Evolutionary conservation across 64 coral and sea anemone species (phyloP).

Genomic region (Stichodactyla mertensii): DNA sequence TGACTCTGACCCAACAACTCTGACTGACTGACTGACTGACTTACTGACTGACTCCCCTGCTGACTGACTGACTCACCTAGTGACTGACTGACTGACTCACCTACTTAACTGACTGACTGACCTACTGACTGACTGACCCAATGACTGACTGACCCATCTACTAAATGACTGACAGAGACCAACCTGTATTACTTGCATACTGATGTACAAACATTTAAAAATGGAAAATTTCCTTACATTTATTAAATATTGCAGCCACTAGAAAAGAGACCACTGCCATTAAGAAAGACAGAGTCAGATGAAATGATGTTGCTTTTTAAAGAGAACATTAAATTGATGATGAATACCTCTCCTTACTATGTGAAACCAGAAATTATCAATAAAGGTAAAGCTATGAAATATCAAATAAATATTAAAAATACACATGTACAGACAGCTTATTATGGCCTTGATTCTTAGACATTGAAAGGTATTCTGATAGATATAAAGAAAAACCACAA

Average conservation of each 20-base stretch:
- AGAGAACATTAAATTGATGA: constrained; percentile 67
- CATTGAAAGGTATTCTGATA: constrained; percentile 90
- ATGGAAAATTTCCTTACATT: not conserved
- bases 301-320: constrained; percentile 73
- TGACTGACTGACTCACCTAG: too few relatives aligned
- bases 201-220: not conserved
- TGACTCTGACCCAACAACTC: too few relatives aligned
- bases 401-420: too few relatives aligned
- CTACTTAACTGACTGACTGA: too few relatives aligned
- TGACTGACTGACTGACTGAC: too few relatives aligned
- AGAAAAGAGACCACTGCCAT: constrained; percentile 73
- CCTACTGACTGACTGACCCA: too few relatives aligned
- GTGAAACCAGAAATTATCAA: constrained; percentile 58
- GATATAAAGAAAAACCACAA: constrained; percentile 60
- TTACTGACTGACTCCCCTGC: too few relatives aligned
- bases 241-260: constrained; percentile 44
- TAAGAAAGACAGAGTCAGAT: constrained; percentile 60
- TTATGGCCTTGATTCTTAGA: constrained; percentile 39
- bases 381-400: constrained; percentile 48
- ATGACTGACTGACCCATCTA: not conserved
- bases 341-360: constrained; percentile 79
- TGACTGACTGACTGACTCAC: too few relatives aligned
- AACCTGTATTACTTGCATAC: not conserved
- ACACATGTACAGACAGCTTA: not conserved
- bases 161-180: not conserved